Base-by-base conservation (phyloP, 2,888 invertebrate genomes). In the Hybos culiciformis region DNA sequence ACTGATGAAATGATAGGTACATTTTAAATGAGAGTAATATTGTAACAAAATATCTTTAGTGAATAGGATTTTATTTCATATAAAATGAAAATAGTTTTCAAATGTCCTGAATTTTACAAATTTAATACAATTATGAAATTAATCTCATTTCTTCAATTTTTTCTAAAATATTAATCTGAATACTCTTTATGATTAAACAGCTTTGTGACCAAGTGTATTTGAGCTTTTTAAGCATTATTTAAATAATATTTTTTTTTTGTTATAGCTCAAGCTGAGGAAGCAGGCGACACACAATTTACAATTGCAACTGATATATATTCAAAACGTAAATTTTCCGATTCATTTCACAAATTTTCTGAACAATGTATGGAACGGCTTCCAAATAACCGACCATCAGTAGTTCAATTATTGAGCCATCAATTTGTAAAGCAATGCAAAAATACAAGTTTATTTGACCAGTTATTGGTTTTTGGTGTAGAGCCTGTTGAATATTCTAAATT, bases 281-380 rank as follows among this genome's bases (percentile, higher is more conserved):
- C 68, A 40, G 71, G 70, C 2, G 70, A 6, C n/a, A n/a, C n/a
- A 17, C 32, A 17, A 32, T 32, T 9, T 5, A 17, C 17, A 5
- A 17, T 71, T 48, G 70, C 72, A 1, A 53, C 51, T 20, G 54
- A 55, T 34, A 50, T 70, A 39, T 76, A 74, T 56, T 66, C 71
- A 2, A 66, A 72, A 40, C 67, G 86, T 45, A 73, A 74, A 51
- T 83, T 90, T 49, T 75, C 80, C 3, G 79, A 81, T 50, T 68
- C 75, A 53, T 83, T 90, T 63, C 90, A 91, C 61, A 76, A 81
- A 51, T 72, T 90, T 54, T 75, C 80, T 41, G 82, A 83, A 51
- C 62, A 78, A 47, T 80, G 85, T 55, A 65, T 86, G 52, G 77
- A 79, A 55, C 70, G 72, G 48, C 79, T 80, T 47, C 76, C 83